phyloP scores from a whole-genome alignment of 2,888 invertebrate species.

The Orchesella flavescens region DNA sequence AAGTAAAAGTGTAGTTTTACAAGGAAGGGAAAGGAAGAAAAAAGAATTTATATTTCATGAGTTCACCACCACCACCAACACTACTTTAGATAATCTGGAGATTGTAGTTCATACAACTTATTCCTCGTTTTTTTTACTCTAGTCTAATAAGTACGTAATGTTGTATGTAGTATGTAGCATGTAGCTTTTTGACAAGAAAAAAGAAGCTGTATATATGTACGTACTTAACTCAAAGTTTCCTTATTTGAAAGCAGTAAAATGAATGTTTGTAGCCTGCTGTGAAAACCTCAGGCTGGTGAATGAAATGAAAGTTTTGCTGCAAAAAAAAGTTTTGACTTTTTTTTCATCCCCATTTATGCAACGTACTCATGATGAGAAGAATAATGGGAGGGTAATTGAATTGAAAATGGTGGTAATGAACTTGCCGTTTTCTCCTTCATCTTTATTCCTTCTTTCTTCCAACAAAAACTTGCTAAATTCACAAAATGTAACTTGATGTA shows the following conservation, averaged over 20 bases:
- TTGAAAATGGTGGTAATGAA: constrained; percentile 61
- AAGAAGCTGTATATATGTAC: no score
- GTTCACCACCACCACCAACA: background rate
- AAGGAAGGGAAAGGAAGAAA: background rate
- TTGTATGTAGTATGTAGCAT: no score
- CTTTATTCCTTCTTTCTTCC: background rate
- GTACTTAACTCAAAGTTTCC: no score
- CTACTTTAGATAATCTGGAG: no score
- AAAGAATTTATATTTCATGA: constrained; percentile 1
- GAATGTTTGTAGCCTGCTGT: no score
- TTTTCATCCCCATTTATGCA: background rate
- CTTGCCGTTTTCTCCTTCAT: constrained; percentile 20
- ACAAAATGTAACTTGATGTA: no score
- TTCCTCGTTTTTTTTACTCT: no score
- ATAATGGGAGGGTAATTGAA: constrained; percentile 53
- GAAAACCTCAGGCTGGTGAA: background rate
- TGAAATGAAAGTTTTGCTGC: background rate
- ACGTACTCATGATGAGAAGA: constrained; percentile 34
- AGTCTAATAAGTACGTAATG: no score
- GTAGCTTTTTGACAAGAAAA: no score
- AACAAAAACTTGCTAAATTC: background rate
- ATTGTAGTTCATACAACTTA: no score
- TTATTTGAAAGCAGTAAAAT: no score
- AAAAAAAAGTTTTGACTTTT: background rate
- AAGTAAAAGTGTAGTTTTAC: constrained; percentile 13